phyloP scores from a whole-genome alignment of 2,113 vertebrate species.

The Ciconia boyciana region DNA sequence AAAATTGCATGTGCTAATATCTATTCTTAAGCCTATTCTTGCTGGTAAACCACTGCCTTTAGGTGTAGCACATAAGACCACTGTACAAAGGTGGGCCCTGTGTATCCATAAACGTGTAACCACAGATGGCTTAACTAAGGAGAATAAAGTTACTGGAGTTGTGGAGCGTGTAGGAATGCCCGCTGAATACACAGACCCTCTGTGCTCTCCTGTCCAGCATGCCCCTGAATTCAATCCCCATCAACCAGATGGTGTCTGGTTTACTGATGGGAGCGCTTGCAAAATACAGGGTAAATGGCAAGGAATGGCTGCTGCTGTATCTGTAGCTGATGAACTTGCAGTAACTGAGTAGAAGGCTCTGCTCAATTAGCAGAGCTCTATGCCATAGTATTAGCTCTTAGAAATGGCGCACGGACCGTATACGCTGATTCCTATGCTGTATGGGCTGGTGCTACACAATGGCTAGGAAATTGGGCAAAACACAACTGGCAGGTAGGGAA shows the following conservation, averaged over 20 bases:
- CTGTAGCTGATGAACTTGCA: neutral
- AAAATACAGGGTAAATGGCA: neutral
- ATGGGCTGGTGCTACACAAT: neutral
- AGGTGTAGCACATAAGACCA: too few species aligned
- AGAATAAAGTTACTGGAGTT: neutral
- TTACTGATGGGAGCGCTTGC: neutral
- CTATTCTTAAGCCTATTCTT: too few species aligned
- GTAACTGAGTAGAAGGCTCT: neutral
- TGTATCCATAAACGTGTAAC: too few species aligned
- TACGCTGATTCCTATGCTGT: neutral
- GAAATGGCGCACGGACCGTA: neutral
- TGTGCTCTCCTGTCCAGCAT: neutral
- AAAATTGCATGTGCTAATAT: too few species aligned
- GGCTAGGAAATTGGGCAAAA: neutral
- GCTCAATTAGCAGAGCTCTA: neutral
- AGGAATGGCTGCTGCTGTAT: neutral
- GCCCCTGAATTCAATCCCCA: neutral
- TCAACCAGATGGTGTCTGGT: neutral
- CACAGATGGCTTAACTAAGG: neutral
- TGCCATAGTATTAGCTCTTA: neutral
- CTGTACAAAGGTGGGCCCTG: too few species aligned
- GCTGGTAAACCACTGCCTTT: too few species aligned
- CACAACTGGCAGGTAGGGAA: neutral
- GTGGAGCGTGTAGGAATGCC: neutral
- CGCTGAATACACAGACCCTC: neutral